Percentiles rank a stretch among this genome's conserved stretches.
Evolutionary conservation across 2,113 vertebrate genomes (phyloP).

Genomic region (Lucifuga dentata): DNA sequence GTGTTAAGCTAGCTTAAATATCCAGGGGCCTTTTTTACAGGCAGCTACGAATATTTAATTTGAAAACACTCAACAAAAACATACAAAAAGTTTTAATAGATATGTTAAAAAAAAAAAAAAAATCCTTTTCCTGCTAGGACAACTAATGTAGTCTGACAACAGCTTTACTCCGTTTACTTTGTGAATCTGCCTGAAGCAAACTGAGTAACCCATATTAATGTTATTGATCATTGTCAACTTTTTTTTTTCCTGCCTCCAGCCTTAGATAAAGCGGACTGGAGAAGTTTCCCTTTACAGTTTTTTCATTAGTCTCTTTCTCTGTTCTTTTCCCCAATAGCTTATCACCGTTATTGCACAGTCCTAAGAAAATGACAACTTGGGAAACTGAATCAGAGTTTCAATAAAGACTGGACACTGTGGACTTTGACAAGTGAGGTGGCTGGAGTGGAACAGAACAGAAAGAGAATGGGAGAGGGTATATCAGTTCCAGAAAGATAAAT

Average conservation of each 20-base stretch:
- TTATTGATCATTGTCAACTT: constrained; percentile 82
- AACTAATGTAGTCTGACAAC: constrained; percentile 7
- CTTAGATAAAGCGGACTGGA: constrained; percentile 48
- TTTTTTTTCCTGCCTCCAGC: constrained; percentile 50
- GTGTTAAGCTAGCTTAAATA: too few relatives aligned
- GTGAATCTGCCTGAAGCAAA: constrained; percentile 60
- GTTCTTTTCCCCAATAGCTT: constrained; percentile 72
- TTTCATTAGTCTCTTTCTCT: constrained; percentile 65
- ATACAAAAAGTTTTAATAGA: neutral
- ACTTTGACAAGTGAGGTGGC: constrained; percentile 77
- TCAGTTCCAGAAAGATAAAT: constrained; percentile 78
- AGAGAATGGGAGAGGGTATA: constrained; percentile 68
- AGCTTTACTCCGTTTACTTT: constrained; percentile 34
- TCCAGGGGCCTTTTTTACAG: too few relatives aligned
- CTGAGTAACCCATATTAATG: constrained; percentile 74
- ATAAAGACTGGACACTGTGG: constrained; percentile 78
- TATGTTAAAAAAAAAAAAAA: too few relatives aligned
- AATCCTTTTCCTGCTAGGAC: too few relatives aligned
- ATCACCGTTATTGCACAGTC: constrained; percentile 79
- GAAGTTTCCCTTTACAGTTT: constrained; percentile 48
- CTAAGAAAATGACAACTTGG: constrained; percentile 80
- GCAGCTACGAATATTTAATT: too few relatives aligned
- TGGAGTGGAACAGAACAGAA: constrained; percentile 59
- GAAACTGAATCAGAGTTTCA: constrained; percentile 81
- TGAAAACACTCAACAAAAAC: too few relatives aligned